Percentiles rank a stretch among this genome's conserved stretches.
These are phyloP conservation scores for Eudiplozoon nipponicum DNA, from an alignment of 2,888 invertebrate genomes.

Conservation along the genomic window DNA sequence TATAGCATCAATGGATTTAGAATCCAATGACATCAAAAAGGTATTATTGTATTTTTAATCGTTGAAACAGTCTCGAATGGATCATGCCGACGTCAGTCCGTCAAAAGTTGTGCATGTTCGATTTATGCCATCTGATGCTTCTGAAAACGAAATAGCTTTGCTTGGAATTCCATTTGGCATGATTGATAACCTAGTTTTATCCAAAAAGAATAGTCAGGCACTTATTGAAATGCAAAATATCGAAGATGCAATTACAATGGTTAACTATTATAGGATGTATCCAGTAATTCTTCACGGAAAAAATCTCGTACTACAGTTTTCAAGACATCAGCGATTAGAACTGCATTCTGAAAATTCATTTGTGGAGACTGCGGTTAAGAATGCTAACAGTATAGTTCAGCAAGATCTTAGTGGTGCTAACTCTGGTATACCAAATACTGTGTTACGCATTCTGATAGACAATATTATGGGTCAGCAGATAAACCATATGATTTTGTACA, in stretches of 20 bases:
- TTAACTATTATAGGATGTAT: conserved; percentile 4
- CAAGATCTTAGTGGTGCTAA: conserved; percentile 3
- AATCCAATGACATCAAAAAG: too few species aligned
- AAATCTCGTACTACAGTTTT: conserved; percentile 5
- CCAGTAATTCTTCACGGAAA: conserved; percentile 4
- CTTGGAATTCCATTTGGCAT: not conserved
- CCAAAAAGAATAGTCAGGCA: conserved; percentile 4
- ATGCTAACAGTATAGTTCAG: conserved; percentile 5
- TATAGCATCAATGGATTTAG: too few species aligned
- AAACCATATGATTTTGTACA: conserved; percentile 8
- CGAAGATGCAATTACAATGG: conserved; percentile 6
- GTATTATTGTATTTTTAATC: too few species aligned
- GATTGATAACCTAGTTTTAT: not conserved
- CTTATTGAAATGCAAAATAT: conserved; percentile 7
- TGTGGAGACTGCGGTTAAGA: conserved; percentile 1
- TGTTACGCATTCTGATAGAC: conserved; percentile 5
- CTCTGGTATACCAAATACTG: conserved; percentile 1
- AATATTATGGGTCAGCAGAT: conserved; percentile 4
- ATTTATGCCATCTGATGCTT: not conserved
- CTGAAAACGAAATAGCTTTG: not conserved
- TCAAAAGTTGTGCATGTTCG: conserved; percentile 1
- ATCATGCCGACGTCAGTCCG: too few species aligned
- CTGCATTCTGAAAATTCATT: not conserved
- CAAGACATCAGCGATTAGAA: conserved; percentile 5
- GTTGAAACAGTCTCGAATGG: too few species aligned